A percentile compares a stretch with the other conserved stretches of the same genome.
Evolutionary conservation across 2,888 invertebrate species (phyloP).

Genomic region (Limnephilus lunatus): DNA sequence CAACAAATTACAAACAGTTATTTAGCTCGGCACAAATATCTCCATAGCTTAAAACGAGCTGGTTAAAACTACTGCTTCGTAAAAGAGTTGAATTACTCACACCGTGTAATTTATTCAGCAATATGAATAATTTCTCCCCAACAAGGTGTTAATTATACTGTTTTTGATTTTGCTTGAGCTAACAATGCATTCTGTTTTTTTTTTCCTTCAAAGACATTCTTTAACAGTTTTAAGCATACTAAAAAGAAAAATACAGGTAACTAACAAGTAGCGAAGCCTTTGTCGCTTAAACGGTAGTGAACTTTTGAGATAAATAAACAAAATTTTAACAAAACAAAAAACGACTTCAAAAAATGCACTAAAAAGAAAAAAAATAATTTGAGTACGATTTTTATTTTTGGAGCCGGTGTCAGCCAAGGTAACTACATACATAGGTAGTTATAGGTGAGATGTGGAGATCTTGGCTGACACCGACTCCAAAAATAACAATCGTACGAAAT

Average conservation of each 20-base stretch:
- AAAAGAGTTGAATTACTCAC: background rate
- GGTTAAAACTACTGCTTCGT: background rate
- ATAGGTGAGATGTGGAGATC: too few relatives aligned
- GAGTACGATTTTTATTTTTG: too few relatives aligned
- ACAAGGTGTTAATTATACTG: too few relatives aligned
- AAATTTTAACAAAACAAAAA: too few relatives aligned
- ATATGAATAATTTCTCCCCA: background rate
- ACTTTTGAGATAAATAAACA: background rate
- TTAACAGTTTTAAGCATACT: background rate
- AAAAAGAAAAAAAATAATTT: too few relatives aligned
- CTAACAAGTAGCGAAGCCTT: background rate
- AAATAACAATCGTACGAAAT: too few relatives aligned
- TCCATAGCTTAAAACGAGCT: background rate
- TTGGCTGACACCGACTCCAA: too few relatives aligned
- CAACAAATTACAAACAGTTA: background rate
- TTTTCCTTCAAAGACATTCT: background rate
- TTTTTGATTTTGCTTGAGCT: background rate
- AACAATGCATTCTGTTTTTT: background rate
- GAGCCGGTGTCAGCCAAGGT: too few relatives aligned
- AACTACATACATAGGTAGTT: too few relatives aligned
- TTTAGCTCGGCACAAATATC: background rate
- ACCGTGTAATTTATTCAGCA: background rate
- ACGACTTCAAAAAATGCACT: too few relatives aligned
- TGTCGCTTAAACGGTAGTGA: background rate
- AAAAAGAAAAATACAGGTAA: background rate